phyloP scores from a whole-genome alignment of 2,888 invertebrate genomes.

The Drosophila anomalata region DNA sequence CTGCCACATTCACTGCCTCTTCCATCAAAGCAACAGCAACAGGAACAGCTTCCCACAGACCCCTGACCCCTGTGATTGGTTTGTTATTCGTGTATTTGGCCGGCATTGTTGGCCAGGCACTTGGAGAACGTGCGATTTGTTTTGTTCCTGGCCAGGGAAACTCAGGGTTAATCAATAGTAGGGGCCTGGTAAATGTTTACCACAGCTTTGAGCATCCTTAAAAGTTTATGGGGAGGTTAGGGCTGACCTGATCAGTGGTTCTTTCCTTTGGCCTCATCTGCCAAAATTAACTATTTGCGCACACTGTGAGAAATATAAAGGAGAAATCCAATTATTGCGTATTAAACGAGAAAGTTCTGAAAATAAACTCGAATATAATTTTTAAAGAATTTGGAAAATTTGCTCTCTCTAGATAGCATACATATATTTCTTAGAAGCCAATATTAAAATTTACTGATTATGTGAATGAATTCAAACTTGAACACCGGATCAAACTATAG shows the following conservation, averaged over 20 bases:
- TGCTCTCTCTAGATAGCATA: too few species aligned
- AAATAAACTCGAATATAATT: too few species aligned
- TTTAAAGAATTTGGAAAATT: too few species aligned
- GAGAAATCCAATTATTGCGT: too few species aligned
- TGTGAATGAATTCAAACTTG: neutral
- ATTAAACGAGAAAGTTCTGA: too few species aligned
- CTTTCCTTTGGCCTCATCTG: neutral
- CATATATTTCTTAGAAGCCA: too few species aligned
- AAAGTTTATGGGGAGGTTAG: constrained; percentile 8
- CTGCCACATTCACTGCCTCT: neutral
- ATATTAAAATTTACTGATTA: too few species aligned
- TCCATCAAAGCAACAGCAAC: constrained; percentile 18
- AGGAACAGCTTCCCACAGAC: neutral
- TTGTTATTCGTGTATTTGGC: constrained; percentile 35
- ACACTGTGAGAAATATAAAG: neutral
- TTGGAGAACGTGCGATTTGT: constrained; percentile 31
- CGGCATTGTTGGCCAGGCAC: constrained; percentile 26
- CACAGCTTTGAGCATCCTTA: constrained; percentile 14
- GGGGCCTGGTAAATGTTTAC: constrained; percentile 2
- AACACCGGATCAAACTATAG: neutral
- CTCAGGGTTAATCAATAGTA: constrained; percentile 29
- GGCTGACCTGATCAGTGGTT: constrained; percentile 6
- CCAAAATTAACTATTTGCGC: neutral
- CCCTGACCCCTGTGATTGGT: constrained; percentile 17
- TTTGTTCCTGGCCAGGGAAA: constrained; percentile 18